phyloP scores from a whole-genome alignment of 1,140 invertebrate genomes.

The Theocolax elegans region DNA sequence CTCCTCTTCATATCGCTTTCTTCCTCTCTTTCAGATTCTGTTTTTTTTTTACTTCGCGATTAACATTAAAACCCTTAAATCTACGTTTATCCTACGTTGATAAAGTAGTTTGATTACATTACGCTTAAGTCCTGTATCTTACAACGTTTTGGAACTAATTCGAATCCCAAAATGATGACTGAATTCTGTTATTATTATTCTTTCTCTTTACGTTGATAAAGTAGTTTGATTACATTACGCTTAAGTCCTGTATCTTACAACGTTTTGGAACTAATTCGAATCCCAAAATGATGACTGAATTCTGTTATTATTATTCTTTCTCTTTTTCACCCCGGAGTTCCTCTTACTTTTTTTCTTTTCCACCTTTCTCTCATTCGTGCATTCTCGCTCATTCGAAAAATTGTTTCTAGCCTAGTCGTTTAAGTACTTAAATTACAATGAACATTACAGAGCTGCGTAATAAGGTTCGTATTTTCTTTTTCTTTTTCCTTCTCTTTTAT shows the following conservation, averaged over 20 bases:
- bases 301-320: too few relatives aligned
- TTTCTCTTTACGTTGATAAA: conserved; percentile 45
- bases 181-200: too few relatives aligned
- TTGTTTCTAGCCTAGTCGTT: conserved; percentile 14
- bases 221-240: conserved; percentile 52
- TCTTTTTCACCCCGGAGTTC: conserved; percentile 17
- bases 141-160: conserved; percentile 44
- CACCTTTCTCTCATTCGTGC: background rate
- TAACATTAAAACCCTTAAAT: conserved; percentile 35
- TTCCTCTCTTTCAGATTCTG: conserved; percentile 5
- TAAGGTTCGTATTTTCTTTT: background rate
- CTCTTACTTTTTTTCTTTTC: background rate
- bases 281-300: too few relatives aligned
- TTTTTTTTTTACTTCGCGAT: conserved; percentile 16
- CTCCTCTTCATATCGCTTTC: conserved; percentile 1
- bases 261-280: conserved; percentile 30
- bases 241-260: conserved; percentile 56
- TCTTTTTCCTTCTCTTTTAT: conserved; percentile 6
- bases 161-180: conserved; percentile 18
- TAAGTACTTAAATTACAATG: conserved; percentile 41
- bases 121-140: conserved; percentile 53
- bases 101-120: conserved; percentile 52
- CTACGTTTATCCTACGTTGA: conserved; percentile 51
- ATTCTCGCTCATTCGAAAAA: background rate
- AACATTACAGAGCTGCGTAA: conserved; percentile 36